These are phyloP conservation scores for Mobula hypostoma DNA, from an alignment of 2,113 vertebrate genomes.

Conservation along the genomic window DNA sequence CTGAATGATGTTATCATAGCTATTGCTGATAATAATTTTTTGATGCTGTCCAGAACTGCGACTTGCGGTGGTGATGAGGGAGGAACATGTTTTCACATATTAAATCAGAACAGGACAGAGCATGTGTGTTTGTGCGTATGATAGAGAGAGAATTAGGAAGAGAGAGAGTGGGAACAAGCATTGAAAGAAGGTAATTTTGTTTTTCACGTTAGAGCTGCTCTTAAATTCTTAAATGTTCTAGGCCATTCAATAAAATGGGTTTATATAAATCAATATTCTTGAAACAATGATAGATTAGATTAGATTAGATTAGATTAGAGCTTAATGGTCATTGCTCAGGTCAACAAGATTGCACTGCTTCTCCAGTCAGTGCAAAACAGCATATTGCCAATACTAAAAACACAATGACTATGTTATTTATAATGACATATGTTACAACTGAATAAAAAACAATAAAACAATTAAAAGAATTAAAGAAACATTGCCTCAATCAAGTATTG, in stretches of 20 bases:
- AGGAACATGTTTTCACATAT: background rate
- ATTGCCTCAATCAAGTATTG: too few species aligned
- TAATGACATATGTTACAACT: too few species aligned
- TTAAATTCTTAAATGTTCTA: background rate
- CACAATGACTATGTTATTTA: too few species aligned
- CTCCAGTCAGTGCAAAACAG: too few species aligned
- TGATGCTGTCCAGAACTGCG: background rate
- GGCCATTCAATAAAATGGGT: background rate
- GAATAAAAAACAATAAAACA: too few species aligned
- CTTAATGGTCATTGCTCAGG: too few species aligned
- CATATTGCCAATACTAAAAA: too few species aligned
- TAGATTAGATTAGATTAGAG: too few species aligned
- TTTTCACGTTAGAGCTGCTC: background rate
- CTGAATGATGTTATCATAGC: conserved; percentile 32
- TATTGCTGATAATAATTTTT: conserved; percentile 18
- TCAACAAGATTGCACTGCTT: too few species aligned
- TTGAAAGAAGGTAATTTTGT: background rate
- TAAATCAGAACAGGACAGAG: background rate
- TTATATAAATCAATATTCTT: background rate
- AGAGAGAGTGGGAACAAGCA: background rate
- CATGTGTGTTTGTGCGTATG: background rate
- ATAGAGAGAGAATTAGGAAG: background rate
- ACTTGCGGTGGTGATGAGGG: background rate
- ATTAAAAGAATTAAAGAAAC: too few species aligned
- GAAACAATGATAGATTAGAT: background rate